Evolutionary conservation across 2,113 vertebrate species (phyloP).

Genomic region (Agapornis roseicollis): DNA sequence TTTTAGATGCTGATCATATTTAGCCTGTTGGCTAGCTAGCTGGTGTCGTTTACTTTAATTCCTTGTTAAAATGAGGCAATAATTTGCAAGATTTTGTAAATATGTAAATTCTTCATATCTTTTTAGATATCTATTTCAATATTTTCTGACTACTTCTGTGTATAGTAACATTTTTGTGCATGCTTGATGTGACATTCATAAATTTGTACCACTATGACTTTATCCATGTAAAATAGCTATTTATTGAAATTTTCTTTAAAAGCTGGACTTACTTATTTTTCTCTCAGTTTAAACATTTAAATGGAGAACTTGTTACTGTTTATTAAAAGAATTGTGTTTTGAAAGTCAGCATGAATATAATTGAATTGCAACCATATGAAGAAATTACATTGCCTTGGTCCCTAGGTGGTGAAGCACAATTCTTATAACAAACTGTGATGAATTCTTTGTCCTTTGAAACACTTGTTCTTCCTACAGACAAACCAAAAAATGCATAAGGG

Average conservation of each 20-base stretch:
- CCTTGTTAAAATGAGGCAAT: constrained; percentile 95
- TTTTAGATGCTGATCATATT: constrained; percentile 80
- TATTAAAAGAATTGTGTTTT: constrained; percentile 80
- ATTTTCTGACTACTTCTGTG: constrained; percentile 82
- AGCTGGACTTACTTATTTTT: constrained; percentile 72
- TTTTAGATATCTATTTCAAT: constrained; percentile 80
- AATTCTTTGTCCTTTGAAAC: constrained; percentile 71
- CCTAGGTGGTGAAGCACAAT: constrained; percentile 72
- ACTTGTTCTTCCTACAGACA: constrained; percentile 63
- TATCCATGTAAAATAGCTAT: constrained; percentile 88
- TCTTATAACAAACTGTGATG: constrained; percentile 82
- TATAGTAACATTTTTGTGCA: constrained; percentile 87
- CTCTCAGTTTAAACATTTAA: constrained; percentile 71
- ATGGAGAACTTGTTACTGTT: constrained; percentile 79
- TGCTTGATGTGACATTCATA: constrained; percentile 83
- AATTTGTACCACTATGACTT: constrained; percentile 88
- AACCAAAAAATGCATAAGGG: constrained; percentile 78
- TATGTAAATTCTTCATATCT: constrained; percentile 87
- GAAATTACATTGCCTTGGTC: constrained; percentile 62
- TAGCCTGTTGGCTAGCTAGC: constrained; percentile 84
- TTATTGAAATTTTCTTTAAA: constrained; percentile 81
- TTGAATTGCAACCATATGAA: constrained; percentile 36
- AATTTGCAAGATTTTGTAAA: constrained; percentile 93
- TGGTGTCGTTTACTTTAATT: constrained; percentile 85
- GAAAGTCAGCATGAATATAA: constrained; percentile 40